Evolutionary conservation across 2,888 invertebrate genomes (phyloP).

Genomic region (Dusona sp.): DNA sequence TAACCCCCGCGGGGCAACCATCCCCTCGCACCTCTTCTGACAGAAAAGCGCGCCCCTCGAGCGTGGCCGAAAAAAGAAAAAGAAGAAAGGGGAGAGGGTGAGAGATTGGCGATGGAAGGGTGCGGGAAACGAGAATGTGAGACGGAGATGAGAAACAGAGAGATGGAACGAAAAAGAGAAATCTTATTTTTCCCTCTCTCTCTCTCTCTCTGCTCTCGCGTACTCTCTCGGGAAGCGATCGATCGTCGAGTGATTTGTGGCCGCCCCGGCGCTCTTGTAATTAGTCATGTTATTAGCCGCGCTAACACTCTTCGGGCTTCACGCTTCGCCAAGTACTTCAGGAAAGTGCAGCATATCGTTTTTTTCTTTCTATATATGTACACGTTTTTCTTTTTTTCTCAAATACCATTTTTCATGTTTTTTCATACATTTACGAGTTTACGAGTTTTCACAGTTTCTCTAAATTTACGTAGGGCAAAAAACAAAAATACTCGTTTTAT

Average conservation of each 20-base stretch:
- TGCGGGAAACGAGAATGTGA: constrained; percentile 24
- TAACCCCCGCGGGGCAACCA: constrained; percentile 41
- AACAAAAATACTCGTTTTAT: not conserved
- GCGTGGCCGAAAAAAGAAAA: constrained; percentile 46
- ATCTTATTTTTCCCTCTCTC: constrained; percentile 13
- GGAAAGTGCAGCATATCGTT: constrained; percentile 20
- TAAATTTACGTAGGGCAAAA: not conserved
- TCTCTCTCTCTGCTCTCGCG: constrained; percentile 5
- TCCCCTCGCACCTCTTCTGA: constrained; percentile 18
- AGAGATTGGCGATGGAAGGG: constrained; percentile 57
- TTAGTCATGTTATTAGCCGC: constrained; percentile 67
- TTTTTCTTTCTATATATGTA: constrained; percentile 10
- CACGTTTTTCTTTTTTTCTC: not conserved
- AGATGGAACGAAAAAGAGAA: constrained; percentile 12
- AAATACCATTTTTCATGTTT: not conserved
- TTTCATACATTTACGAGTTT: constrained; percentile 1
- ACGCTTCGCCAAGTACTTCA: constrained; percentile 34
- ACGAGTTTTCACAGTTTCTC: not conserved
- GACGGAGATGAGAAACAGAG: not conserved
- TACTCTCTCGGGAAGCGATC: constrained; percentile 50
- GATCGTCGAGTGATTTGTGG: constrained; percentile 68
- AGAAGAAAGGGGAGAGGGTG: constrained; percentile 15
- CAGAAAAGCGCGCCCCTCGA: constrained; percentile 33
- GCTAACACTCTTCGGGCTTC: constrained; percentile 52
- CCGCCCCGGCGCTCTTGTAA: constrained; percentile 55